Conservation (phyloP, 2,888 invertebrate species). For the Ctena decussata region DNA sequence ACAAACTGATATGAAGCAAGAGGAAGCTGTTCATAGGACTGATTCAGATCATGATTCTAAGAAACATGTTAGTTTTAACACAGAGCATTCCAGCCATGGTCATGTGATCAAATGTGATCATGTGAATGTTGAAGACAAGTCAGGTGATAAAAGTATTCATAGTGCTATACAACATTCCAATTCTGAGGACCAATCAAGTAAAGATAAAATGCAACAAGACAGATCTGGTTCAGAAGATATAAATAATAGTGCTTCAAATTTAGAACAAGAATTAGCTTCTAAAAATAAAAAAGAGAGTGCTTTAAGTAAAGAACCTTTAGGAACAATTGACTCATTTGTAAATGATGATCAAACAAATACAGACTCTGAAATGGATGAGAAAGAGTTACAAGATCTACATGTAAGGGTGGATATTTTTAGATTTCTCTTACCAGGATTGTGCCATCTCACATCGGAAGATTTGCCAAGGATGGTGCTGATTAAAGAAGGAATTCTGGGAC, state of each 20-base stretch:
- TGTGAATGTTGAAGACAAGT: background rate
- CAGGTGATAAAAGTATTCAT: background rate
- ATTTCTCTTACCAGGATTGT: slow-evolving; percentile 95
- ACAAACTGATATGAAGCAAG: background rate
- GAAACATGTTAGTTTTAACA: slow-evolving; percentile 7
- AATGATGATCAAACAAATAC: background rate
- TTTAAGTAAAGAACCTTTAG: background rate
- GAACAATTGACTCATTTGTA: background rate
- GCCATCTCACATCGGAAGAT: slow-evolving; percentile 96
- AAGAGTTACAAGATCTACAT: slow-evolving; percentile 60
- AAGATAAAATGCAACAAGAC: background rate
- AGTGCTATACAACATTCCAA: background rate
- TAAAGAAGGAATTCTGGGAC: slow-evolving; percentile 88
- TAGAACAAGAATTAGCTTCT: background rate
- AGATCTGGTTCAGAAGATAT: background rate
- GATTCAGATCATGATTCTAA: background rate
- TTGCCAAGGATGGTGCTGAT: slow-evolving; percentile 93
- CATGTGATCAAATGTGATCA: background rate
- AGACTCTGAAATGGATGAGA: slow-evolving; percentile 20
- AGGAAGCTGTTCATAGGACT: background rate
- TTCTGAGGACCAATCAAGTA: background rate
- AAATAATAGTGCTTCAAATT: background rate
- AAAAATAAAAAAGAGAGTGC: background rate
- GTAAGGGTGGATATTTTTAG: slow-evolving; percentile 91
- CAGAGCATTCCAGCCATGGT: background rate